These are phyloP conservation scores for Bothrops jararaca DNA, from an alignment of 2,113 vertebrate genomes.

Conservation along the genomic window DNA sequence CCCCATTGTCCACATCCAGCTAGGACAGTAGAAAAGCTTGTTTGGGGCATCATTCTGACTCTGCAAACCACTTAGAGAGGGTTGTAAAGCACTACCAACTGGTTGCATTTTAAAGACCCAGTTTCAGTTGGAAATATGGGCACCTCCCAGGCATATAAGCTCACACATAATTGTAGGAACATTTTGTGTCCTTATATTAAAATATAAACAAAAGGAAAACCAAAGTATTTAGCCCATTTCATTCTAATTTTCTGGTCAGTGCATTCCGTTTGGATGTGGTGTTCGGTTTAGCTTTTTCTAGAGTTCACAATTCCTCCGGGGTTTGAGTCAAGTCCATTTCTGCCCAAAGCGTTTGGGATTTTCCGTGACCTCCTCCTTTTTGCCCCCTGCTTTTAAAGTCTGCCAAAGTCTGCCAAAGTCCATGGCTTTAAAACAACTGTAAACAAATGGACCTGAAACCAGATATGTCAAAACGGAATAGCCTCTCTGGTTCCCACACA, in stretches of 20 bases:
- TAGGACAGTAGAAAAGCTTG: not conserved
- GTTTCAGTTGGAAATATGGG: not conserved
- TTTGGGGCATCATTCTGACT: not conserved
- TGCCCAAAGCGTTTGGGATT: constrained; percentile 12
- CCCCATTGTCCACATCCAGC: not conserved
- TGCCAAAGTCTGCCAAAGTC: constrained; percentile 38
- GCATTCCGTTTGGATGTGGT: not conserved
- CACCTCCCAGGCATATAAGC: not conserved
- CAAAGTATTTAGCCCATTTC: not conserved
- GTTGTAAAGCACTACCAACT: not conserved
- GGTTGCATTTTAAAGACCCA: not conserved
- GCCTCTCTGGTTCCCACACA: constrained; percentile 18
- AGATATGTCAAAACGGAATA: constrained; percentile 37
- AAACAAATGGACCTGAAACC: constrained; percentile 45
- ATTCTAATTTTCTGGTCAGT: not conserved
- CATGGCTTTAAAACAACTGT: constrained; percentile 25
- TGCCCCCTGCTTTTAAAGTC: constrained; percentile 15
- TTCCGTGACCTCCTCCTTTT: constrained; percentile 9
- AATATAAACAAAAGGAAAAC: not conserved
- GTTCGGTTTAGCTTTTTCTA: accelerated
- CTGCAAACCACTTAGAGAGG: not conserved
- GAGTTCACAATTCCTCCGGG: constrained; percentile 3
- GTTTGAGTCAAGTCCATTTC: constrained; percentile 9
- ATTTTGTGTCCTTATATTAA: not conserved
- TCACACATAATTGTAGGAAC: not conserved